Conservation (phyloP, 2,797 vertebrate species). For the Oceanodroma leucorhoa region DNA sequence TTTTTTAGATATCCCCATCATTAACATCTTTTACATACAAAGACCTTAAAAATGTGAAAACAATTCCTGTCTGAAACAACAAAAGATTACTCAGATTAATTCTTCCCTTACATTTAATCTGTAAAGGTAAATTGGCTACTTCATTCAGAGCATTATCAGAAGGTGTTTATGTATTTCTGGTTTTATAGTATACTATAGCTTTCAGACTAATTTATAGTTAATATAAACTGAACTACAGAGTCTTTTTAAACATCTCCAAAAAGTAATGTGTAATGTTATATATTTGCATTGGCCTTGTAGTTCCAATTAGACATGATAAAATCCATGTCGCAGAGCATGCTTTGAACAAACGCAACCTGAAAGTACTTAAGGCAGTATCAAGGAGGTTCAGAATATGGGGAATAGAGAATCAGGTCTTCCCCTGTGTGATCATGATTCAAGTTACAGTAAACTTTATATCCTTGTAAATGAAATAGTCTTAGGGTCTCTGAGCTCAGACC, state of each 20-base stretch:
- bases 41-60: background rate
- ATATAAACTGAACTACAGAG: background rate
- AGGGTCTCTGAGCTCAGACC: slow-evolving; percentile 32
- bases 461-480: slow-evolving; percentile 60
- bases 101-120: background rate
- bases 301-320: background rate
- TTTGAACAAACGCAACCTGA: background rate
- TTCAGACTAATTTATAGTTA: background rate
- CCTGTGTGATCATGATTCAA: background rate
- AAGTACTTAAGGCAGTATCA: background rate
- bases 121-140: background rate
- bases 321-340: background rate
- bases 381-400: background rate
- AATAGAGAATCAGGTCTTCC: background rate
- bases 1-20: background rate
- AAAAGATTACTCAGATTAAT: background rate
- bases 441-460: slow-evolving; percentile 47
- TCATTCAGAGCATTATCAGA: background rate
- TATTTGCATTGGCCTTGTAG: background rate
- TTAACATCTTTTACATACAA: background rate
- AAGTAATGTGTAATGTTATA: background rate
- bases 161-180: background rate
- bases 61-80: background rate
- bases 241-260: background rate
- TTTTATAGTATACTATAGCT: background rate